These are phyloP conservation scores for Muschampia plurimacula DNA, from an alignment of 2,888 invertebrate species.

Conservation along the genomic window DNA sequence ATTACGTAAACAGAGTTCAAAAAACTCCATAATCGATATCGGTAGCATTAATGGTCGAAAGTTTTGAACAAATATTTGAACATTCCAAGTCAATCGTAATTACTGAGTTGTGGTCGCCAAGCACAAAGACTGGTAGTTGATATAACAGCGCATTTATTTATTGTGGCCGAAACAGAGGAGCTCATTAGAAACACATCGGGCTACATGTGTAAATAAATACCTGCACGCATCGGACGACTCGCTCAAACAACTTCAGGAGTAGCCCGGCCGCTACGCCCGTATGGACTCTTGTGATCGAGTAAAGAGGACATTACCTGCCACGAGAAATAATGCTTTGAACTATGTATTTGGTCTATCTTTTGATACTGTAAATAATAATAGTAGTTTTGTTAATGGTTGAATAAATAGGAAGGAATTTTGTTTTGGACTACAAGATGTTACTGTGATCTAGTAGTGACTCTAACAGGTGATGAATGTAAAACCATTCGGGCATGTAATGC, in stretches of 20 bases:
- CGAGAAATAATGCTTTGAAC: too few relatives aligned
- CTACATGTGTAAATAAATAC: slow-evolving; percentile 81
- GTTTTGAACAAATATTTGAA: slow-evolving; percentile 81
- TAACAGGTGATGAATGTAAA: too few relatives aligned
- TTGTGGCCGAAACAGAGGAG: slow-evolving; percentile 59
- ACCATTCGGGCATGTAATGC: too few relatives aligned
- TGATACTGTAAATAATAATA: too few relatives aligned
- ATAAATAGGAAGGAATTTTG: not conserved
- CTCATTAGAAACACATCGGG: slow-evolving; percentile 80
- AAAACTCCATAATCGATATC: slow-evolving; percentile 66
- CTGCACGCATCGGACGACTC: slow-evolving; percentile 55
- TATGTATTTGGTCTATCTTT: too few relatives aligned
- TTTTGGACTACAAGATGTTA: too few relatives aligned
- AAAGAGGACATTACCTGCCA: slow-evolving; percentile 39
- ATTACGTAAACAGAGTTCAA: slow-evolving; percentile 74
- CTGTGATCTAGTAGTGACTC: too few relatives aligned
- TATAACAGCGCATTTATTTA: slow-evolving; percentile 73
- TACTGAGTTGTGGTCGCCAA: slow-evolving; percentile 64
- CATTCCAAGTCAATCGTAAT: slow-evolving; percentile 74
- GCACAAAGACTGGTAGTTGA: slow-evolving; percentile 81
- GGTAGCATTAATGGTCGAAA: slow-evolving; percentile 83
- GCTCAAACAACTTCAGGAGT: slow-evolving; percentile 67
- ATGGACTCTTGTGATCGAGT: slow-evolving; percentile 41
- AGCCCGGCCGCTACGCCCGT: slow-evolving; percentile 57
- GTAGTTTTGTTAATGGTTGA: not conserved